phyloP scores from a whole-genome alignment of 2,888 invertebrate species.

The Thymelicus lineola region DNA sequence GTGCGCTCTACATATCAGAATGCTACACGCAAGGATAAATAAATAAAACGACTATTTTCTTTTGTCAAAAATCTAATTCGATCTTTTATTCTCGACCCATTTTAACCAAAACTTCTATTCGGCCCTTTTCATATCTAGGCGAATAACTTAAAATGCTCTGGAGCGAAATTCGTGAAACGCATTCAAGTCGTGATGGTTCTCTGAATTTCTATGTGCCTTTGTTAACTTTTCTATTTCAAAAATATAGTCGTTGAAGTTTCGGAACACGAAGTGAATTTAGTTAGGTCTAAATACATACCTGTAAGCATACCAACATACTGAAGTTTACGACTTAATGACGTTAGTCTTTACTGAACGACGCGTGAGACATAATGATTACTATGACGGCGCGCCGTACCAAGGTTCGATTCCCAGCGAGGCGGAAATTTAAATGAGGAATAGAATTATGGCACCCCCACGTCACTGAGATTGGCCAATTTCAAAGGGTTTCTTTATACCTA shows the following conservation, averaged over 20 bases:
- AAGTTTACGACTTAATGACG: too few relatives aligned
- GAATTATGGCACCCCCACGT: too few relatives aligned
- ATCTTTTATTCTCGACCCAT: neutral
- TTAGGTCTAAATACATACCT: too few relatives aligned
- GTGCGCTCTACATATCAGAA: too few relatives aligned
- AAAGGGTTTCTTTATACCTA: too few relatives aligned
- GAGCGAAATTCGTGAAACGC: constrained; percentile 2
- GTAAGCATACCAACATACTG: too few relatives aligned
- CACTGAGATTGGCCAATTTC: too few relatives aligned
- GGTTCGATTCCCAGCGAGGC: too few relatives aligned
- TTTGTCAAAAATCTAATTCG: neutral
- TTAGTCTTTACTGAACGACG: too few relatives aligned
- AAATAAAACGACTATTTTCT: neutral
- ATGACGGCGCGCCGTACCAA: too few relatives aligned
- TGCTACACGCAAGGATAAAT: neutral
- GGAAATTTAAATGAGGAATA: too few relatives aligned
- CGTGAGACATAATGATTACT: too few relatives aligned
- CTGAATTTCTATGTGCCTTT: constrained; percentile 1
- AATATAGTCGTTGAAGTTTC: neutral
- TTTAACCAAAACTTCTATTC: neutral
- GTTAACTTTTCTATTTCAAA: constrained; percentile 8
- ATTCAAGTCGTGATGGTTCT: constrained; percentile 2
- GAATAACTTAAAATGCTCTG: constrained; percentile 5
- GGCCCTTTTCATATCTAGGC: constrained; percentile 2
- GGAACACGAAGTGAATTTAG: neutral